Evolutionary conservation across 2,797 vertebrate genomes (phyloP), one percentile per base, ranked within the genome.

Genomic region (Anabas testudineus): DNA sequence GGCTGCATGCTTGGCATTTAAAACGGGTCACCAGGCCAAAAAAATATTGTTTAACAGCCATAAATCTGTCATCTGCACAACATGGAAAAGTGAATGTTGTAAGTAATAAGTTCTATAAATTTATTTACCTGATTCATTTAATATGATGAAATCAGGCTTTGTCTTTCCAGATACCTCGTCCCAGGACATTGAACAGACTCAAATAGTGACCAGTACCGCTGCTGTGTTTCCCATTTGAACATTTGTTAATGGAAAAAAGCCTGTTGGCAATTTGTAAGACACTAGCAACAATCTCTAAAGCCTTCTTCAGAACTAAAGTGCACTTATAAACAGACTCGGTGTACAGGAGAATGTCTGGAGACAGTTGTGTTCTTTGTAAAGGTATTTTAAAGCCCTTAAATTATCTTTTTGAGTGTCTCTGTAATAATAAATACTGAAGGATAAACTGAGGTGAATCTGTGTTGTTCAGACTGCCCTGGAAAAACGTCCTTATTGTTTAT

Each of bases 61-160:
- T 16, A 51, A 56, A 75, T 55, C 37, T 49, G 47, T 48, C 0
- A 1, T 22, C 36, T 22, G 30, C n/a, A n/a, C n/a, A n/a, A 57
- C 54, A 22, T 65, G 43, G 10, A 12, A 46, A 15, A 42, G 37
- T 24, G 21, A 57, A 21, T 53, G 37, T 26, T 49, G 41, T 37
- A 45, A 42, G 12, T 45, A 26, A 43, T 48, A n/a, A 16, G 16
- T 67, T 2, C 67, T 21, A 13, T 67, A 22, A 37, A 68, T 19
- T 12, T 39, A 39, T 39, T 15, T 15, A 53, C 47, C 16, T 32
- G n/a, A 66, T 47, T 53, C 8, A 47, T 19, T 18, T 37, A 10
- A 18, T 14, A 5, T 30, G 4, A 51, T n/a, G 28, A 1, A 52
- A 12, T 19, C 28, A 9, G 4, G 13, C 30, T 53, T 7, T 53